Conservation (phyloP, 2,113 vertebrate species). For the Coracopsis vasa region DNA sequence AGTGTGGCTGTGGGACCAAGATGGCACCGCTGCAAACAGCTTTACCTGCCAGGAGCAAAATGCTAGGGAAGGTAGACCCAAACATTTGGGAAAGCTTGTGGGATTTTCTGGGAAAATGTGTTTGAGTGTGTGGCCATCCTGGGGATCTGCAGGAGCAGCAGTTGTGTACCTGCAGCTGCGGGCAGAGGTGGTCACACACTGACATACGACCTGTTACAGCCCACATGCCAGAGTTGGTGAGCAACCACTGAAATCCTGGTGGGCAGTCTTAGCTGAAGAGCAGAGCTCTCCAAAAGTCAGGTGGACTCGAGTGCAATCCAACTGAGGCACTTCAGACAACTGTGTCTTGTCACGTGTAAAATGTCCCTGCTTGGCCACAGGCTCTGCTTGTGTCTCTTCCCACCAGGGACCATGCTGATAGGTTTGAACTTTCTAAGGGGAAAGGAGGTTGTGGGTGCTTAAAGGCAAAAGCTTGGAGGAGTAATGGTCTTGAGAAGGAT, state of each 20-base stretch:
- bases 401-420: not conserved
- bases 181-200: not conserved
- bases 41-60: not conserved
- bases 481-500: not conserved
- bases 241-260: not conserved
- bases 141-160: not conserved
- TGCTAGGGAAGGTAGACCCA: not conserved
- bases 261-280: not conserved
- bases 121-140: not conserved
- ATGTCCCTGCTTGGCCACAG: not conserved
- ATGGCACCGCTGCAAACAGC: not conserved
- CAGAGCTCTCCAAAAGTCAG: not conserved
- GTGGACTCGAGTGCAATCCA: not conserved
- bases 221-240: not conserved
- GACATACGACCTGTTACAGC: rapidly evolving
- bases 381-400: rapidly evolving
- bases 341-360: not conserved
- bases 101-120: not conserved
- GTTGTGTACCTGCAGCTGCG: not conserved
- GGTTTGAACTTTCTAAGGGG: not conserved
- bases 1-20: not conserved
- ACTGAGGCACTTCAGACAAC: not conserved
- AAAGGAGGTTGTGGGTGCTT: not conserved
- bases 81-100: not conserved
- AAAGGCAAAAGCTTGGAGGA: not conserved